phyloP scores from a whole-genome alignment of 2,113 vertebrate species.

The Eclectus roratus region DNA sequence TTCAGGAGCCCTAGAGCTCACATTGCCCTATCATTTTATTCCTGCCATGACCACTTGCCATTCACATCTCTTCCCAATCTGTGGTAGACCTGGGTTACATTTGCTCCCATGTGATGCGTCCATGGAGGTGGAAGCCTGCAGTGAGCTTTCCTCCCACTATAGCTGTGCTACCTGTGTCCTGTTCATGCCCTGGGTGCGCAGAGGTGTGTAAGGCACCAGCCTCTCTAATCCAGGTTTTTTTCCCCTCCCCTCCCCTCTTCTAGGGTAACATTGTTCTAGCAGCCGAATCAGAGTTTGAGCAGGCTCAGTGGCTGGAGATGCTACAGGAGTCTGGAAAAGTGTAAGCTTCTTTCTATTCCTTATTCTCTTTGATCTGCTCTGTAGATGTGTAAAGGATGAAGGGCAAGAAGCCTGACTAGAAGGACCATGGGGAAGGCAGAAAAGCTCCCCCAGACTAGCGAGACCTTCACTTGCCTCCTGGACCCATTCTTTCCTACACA shows the following conservation, averaged over 20 bases:
- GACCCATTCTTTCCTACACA: neutral
- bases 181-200: neutral
- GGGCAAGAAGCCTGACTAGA: neutral
- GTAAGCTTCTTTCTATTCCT: constrained; percentile 72
- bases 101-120: neutral
- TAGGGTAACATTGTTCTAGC: constrained; percentile 92
- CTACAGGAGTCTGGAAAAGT: constrained; percentile 97
- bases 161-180: neutral
- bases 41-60: rapidly evolving
- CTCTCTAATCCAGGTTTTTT: neutral
- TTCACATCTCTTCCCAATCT: neutral
- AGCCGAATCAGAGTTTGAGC: constrained; percentile 89
- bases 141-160: neutral
- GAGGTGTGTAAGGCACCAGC: neutral
- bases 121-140: neutral
- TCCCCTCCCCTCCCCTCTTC: constrained; percentile 25
- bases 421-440: neutral
- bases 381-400: neutral
- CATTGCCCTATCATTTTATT: neutral
- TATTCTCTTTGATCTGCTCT: neutral
- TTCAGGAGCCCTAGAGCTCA: neutral
- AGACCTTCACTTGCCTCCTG: neutral
- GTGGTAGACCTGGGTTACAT: neutral
- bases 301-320: constrained; percentile 94
- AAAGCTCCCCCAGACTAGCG: neutral